Conservation (phyloP, 2,797 vertebrate species). For the Neostethus bicornis region DNA sequence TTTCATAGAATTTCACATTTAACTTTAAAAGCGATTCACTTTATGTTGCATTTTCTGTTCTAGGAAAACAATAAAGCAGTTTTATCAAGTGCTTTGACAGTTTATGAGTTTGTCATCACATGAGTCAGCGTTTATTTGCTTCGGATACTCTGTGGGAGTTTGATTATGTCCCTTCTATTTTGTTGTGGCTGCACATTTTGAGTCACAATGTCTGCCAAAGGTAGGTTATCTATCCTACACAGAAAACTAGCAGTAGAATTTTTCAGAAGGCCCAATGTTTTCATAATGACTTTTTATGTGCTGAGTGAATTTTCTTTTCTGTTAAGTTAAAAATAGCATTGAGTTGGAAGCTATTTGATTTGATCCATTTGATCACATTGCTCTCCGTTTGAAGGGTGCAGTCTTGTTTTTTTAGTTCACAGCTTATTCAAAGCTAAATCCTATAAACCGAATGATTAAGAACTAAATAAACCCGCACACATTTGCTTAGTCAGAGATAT, state of each 20-base stretch:
- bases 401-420: not conserved
- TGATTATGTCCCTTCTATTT: slow-evolving; percentile 31
- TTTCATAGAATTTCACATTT: not conserved
- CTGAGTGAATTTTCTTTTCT: no score
- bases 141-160: slow-evolving; percentile 16
- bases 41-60: not conserved
- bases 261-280: not conserved
- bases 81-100: slow-evolving; percentile 16
- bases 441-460: not conserved
- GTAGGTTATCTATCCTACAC: slow-evolving; percentile 7
- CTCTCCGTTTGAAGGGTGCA: not conserved
- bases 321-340: not conserved
- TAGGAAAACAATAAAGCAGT: slow-evolving; percentile 22
- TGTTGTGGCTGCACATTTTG: slow-evolving; percentile 56
- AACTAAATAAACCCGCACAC: not conserved
- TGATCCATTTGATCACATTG: not conserved
- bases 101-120: slow-evolving; percentile 31
- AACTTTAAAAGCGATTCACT: not conserved
- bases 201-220: slow-evolving; percentile 22
- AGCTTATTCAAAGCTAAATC: not conserved
- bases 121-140: slow-evolving; percentile 48
- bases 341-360: not conserved
- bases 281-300: no score
- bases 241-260: not conserved
- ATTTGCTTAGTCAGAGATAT: not conserved